Evolutionary conservation across 2,888 invertebrate genomes (phyloP), one percentile per base, ranked within the genome.

Genomic region (Acrocera orbiculus): DNA sequence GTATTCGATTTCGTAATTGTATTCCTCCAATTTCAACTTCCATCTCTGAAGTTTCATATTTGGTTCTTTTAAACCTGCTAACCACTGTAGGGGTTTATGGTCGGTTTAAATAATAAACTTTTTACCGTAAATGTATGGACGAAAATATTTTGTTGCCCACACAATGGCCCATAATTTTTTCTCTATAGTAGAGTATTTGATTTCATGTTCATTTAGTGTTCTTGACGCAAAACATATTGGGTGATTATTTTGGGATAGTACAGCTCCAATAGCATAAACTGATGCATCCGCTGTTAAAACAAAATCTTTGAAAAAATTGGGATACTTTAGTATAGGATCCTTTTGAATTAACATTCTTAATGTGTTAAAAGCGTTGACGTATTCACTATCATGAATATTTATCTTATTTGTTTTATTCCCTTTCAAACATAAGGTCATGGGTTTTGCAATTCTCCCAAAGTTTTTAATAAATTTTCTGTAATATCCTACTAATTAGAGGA

Each of bases 21-120:
- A 52, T 33, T 51, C 49, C 29, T 44, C 42, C 44, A 51, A 37
- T 38, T 48, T 22, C 53, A 36, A 4, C 56, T 49, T 39, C 56
- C 54, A 58, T 4, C 57, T 26, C 7, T 46, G 49, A 8, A 56
- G 38, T 38, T 53, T 46, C 0, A 49, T 48, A 19, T 48, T 51
- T 1, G 55, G 54, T 14, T 58, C 53, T 42, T 56, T 56, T 0
- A 55, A 24, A 2, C 41, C 48, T 43, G 52, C 48, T 0, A 58
- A 33, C 51, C 54, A 58, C 5, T 42, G 44, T 4, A 43, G 29
- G 2, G 41, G 41, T 26, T 38, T 32, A 16, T 42, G 40, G 34
- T 39, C 40, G 9, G 38, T 40, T 37, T 38, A 24, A n/a, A 37
- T 22, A 13, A 36, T 16, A 25, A 42, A 43, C 27, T 32, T 37